Conservation (phyloP, 2,797 vertebrate genomes). For the Hippoglossus hippoglossus region DNA sequence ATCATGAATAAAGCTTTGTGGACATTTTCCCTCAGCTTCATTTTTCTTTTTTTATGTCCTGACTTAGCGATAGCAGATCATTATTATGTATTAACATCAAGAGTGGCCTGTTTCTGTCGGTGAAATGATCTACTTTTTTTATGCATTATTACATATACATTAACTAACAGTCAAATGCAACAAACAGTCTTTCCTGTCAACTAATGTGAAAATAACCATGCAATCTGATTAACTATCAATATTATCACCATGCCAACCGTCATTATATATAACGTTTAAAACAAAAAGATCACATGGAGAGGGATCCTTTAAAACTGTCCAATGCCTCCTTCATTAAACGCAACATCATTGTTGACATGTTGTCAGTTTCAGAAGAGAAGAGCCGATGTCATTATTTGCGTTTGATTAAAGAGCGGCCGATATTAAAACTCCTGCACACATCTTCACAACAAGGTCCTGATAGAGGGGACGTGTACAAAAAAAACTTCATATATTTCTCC, state of each 20-base stretch:
- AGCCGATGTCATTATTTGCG: constrained; percentile 79
- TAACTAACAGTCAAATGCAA: not conserved
- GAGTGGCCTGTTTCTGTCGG: too few species aligned
- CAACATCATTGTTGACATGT: constrained; percentile 64
- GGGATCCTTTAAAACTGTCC: constrained; percentile 1
- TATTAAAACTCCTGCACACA: constrained; percentile 55
- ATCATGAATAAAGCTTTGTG: constrained; percentile 25
- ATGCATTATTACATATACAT: not conserved
- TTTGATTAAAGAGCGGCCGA: constrained; percentile 74
- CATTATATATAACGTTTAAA: not conserved
- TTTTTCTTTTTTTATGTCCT: not conserved
- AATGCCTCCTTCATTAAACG: constrained; percentile 50
- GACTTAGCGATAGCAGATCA: not conserved
- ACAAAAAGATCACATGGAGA: constrained; percentile 9
- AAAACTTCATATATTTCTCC: constrained; percentile 58
- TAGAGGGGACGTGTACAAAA: constrained; percentile 4
- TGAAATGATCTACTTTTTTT: too few species aligned
- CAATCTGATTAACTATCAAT: not conserved
- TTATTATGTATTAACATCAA: too few species aligned
- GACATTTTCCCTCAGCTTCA: not conserved
- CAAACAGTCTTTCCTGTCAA: not conserved
- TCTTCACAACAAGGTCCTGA: constrained; percentile 47
- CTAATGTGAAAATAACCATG: not conserved
- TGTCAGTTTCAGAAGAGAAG: constrained; percentile 58
- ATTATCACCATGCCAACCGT: not conserved